phyloP scores from a whole-genome alignment of 2,113 vertebrate genomes.

The Ictidomys tridecemlineatus region DNA sequence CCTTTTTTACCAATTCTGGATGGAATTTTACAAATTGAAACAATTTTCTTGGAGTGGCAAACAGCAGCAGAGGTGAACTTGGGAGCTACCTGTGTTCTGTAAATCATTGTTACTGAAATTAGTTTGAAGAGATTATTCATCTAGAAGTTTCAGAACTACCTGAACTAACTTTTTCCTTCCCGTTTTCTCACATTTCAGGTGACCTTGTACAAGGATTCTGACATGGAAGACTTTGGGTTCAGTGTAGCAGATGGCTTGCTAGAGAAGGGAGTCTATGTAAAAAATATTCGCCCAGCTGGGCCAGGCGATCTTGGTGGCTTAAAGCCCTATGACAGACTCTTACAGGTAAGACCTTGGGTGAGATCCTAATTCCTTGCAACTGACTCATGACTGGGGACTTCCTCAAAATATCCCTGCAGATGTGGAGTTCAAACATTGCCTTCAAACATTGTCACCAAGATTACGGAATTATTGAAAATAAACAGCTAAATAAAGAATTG shows the following conservation, averaged over 20 bases:
- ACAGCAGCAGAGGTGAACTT: neutral
- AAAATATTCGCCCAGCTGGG: conserved; percentile 94
- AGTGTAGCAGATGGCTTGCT: conserved; percentile 97
- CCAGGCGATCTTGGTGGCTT: conserved; percentile 95
- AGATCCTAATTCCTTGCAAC: neutral
- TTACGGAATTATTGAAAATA: neutral
- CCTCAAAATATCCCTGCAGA: neutral
- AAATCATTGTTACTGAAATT: neutral
- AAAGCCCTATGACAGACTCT: conserved; percentile 94
- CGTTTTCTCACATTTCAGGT: conserved; percentile 86
- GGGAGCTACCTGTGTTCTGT: neutral
- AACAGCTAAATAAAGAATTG: neutral
- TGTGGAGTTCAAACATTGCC: neutral
- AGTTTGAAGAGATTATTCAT: neutral
- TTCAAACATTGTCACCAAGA: neutral
- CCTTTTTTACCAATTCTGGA: neutral
- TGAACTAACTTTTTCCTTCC: neutral
- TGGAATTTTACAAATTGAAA: neutral
- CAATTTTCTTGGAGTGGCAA: neutral
- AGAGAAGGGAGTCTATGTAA: conserved; percentile 98
- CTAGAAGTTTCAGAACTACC: neutral
- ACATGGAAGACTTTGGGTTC: conserved; percentile 98
- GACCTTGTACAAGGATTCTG: conserved; percentile 94
- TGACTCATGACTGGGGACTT: rapidly evolving
- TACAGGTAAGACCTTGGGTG: conserved; percentile 91